Evolutionary conservation across 2,888 invertebrate species (phyloP), one percentile per base, ranked within the genome.

Genomic region (Muschampia plurimacula): DNA sequence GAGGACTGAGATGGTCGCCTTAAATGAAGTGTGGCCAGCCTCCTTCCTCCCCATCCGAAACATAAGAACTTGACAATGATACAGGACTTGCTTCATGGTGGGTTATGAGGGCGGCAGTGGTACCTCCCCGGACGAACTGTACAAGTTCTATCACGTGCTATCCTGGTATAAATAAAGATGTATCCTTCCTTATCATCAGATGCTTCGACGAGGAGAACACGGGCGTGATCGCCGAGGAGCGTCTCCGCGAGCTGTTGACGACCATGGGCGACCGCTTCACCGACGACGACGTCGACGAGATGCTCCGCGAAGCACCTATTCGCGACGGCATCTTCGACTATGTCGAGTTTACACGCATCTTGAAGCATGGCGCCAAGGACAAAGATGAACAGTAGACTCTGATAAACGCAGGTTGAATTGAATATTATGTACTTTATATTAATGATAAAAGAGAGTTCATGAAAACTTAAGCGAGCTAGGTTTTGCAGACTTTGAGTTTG

Each of bases 291-390:
- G 99, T 99, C 0, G 99, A 99, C 89, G 99, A 99, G 90, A 99
- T 99, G 98, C 98, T 99, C 84, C 96, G 99, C 6, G 99, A 99
- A 91, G 99, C 99, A 46, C 99, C 99, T 4, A 99, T 99, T 83
- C 98, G 98, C 83, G 97, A 97, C 66, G 97, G 97, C 0, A 96
- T 98, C 87, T 99, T 99, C 87, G 98, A 99, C 93, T 99, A 99
- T 87, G 96, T 99, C 67, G 99, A 99, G 95, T 99, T 99, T 89
- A 99, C 99, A 49, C 97, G 99, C 85, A 99, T 99, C 86, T 95
- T 99, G 81, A 99, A 99, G 89, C 99, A 99, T 83, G 99, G 99
- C 66, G 99, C 99, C 84, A 99, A 99, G 93, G 99, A 99, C 81
- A 98, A 99, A 91, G 99, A 99, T 90, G 99, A 99, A 86, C 97